These are phyloP conservation scores for Melanotaenia boesemani DNA, from an alignment of 2,797 vertebrate genomes.

Conservation along the genomic window DNA sequence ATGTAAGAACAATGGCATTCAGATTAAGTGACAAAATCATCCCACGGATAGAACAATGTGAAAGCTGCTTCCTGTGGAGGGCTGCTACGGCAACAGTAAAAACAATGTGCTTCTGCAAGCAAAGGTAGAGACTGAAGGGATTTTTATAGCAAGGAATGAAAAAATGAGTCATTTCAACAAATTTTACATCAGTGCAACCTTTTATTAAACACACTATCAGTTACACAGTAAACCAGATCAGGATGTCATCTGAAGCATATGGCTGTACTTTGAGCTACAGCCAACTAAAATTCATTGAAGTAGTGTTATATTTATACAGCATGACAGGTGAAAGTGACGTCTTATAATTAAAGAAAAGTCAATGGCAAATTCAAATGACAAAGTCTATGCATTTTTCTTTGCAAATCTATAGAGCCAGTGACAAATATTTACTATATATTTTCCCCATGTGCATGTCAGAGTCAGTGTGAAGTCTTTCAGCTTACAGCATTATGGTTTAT, in stretches of 20 bases:
- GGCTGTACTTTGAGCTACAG: fast-evolving
- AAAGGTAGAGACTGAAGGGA: not conserved
- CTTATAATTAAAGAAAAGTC: not conserved
- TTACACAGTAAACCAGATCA: not conserved
- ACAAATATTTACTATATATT: not conserved
- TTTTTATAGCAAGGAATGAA: slow-evolving; percentile 2
- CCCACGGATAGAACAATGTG: slow-evolving; percentile 9
- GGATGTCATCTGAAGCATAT: not conserved
- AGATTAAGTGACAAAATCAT: slow-evolving; percentile 40
- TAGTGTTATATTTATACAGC: not conserved
- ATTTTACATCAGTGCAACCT: not conserved
- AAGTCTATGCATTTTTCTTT: not conserved
- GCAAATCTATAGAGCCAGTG: not conserved
- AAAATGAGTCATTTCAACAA: not conserved
- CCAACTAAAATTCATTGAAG: not conserved
- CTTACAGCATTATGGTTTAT: not conserved
- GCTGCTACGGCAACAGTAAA: slow-evolving; percentile 11
- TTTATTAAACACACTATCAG: not conserved
- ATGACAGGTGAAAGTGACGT: not conserved
- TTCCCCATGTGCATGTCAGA: not conserved
- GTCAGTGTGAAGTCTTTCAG: not conserved
- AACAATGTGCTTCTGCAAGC: not conserved
- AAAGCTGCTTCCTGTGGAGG: slow-evolving; percentile 20
- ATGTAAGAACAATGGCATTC: slow-evolving; percentile 43
- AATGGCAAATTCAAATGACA: not conserved